Evolutionary conservation across 2,113 vertebrate genomes (phyloP), one percentile per base, ranked within the genome.

Genomic region (Xiphophorus couchianus): DNA sequence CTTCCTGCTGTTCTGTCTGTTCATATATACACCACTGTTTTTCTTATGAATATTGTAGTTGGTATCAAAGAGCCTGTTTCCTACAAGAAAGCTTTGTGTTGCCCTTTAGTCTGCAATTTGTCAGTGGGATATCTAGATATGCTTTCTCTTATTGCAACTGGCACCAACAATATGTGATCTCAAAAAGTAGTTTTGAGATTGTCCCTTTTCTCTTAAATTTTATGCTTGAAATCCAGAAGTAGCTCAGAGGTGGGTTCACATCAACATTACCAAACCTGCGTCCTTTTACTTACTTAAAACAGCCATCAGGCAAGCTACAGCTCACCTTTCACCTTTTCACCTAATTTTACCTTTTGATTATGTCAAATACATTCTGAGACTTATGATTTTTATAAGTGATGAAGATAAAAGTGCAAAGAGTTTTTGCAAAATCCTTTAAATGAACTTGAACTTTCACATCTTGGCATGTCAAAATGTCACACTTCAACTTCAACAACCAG

Each of bases 1-100:
- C 89, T 86, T 81, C 76, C 86, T 88, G 82, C 86, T 51, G 76
- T 82, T 83, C 78, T 79, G 42, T 62, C 84, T 81, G 83, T 92
- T 91, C 88, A 90, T 90, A 77, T 90, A 77, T 69, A 67, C 83
- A 88, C 22, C 83, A 83, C 80, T 62, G 66, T 81, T 84, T 84
- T 88, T 69, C 74, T 82, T 84, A 48, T 79, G 82, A 89, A 74
- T 68, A 83, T 66, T 84, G 69, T 44, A 83, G 68, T 73, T 31
- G 11, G 31, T 89, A 92, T 92, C 90, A 93, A 93, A 93, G 92
- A 76, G 69, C 30, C 76, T 92, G 84, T 83, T 89, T 25, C 71
- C 73, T 82, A 90, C 88, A 91, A 85, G 78, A 76, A 77, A 51
- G 74, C 75, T 89, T 84, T 81, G 79, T 84, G 73, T 69, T 66